Conservation (phyloP, 2,797 vertebrate species). For the Chiloscyllium punctatum region DNA sequence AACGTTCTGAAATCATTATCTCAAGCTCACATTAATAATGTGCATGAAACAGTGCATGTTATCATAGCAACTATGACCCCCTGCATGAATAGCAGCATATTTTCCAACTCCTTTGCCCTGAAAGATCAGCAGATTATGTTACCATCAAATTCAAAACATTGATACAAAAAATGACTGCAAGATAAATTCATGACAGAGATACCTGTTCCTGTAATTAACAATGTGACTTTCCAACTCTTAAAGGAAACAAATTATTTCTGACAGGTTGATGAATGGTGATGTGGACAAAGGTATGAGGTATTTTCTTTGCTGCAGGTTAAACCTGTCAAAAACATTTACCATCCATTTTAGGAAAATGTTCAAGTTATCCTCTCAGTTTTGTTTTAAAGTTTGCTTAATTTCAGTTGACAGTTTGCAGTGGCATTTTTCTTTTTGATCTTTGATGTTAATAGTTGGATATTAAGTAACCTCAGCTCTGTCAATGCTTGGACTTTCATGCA, state of each 20-base stretch:
- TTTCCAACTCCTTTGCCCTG: no score
- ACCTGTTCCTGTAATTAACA: not conserved
- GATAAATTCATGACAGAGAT: not conserved
- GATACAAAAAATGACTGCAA: not conserved
- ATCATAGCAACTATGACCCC: no score
- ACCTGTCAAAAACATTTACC: not conserved
- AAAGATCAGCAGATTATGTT: no score
- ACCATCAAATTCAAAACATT: not conserved
- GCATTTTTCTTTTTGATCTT: not conserved
- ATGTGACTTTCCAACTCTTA: not conserved
- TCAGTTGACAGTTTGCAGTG: not conserved
- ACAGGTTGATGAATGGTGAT: not conserved
- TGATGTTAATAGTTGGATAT: not conserved
- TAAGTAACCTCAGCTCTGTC: not conserved
- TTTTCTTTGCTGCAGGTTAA: not conserved
- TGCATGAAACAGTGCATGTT: no score
- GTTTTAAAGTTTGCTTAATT: not conserved
- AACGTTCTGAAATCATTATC: no score
- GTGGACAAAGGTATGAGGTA: not conserved
- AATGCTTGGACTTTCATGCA: no score
- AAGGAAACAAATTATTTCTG: not conserved
- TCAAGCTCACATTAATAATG: no score
- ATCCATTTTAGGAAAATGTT: not conserved
- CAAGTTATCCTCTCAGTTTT: not conserved
- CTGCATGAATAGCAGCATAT: no score